Evolutionary conservation across 2,113 vertebrate species (phyloP), one percentile per base, ranked within the genome.

Genomic region (Datnioides undecimradiatus): DNA sequence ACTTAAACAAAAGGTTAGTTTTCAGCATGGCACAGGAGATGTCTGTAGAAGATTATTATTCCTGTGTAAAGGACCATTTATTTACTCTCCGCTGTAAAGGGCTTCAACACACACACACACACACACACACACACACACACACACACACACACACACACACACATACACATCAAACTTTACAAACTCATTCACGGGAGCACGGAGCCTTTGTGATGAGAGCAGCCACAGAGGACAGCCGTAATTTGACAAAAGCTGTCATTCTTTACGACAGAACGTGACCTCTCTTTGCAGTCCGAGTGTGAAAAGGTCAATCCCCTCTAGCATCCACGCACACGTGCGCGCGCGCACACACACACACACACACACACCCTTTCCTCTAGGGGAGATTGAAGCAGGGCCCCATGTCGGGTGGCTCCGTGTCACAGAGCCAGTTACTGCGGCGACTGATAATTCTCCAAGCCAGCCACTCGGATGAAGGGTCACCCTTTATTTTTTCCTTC

Each of bases 211-310:
- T 43, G 43, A 74, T 40, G 57, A 51, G 38, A 54, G 31, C 31
- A n/a, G 79, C 43, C 66, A 58, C 46, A 38, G 38, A 57, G 17
- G 16, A 54, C 31, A 17, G 41, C 8, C 12, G 75, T 58, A 73
- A 72, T 86, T 83, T 84, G 86, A 90, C 80, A 75, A 79, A 90
- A 78, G 79, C 76, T 81, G 84, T 79, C 74, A 83, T 81, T 81
- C 49, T 84, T 73, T 60, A 64, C 6, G 62, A 81, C 73, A 57
- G 64, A 54, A 75, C 41, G 14, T 75, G 73, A 86, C 88, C 77
- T 76, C 58, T 36, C 52, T n/a, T 74, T 63, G 75, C 25, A 40
- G 57, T 76, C 59, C 29, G 62, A 65, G 73, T 71, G 78, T 63
- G 66, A 76, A 88, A 87, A 86, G 75, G 77, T 91, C 78, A 78